These are phyloP conservation scores for Lampris incognitus DNA, from an alignment of 2,113 vertebrate species.

Conservation along the genomic window DNA sequence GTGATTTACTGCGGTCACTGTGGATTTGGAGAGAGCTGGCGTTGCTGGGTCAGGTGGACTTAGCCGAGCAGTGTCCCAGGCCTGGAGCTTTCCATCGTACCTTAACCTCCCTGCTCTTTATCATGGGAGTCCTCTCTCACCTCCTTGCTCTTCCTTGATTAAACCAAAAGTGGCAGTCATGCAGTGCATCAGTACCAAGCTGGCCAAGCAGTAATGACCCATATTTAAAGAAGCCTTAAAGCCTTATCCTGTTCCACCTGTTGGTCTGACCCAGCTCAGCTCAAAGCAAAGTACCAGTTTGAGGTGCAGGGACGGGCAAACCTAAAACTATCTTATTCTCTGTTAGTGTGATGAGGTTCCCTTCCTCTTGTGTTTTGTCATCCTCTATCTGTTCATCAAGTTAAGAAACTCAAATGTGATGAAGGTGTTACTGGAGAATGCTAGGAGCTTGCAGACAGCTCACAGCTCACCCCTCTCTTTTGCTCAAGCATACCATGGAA, in stretches of 20 bases:
- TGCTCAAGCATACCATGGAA: neutral
- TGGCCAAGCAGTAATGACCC: constrained; percentile 3
- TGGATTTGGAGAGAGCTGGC: constrained; percentile 12
- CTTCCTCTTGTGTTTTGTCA: constrained; percentile 20
- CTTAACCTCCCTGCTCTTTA: constrained; percentile 7
- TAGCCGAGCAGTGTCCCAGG: constrained; percentile 30
- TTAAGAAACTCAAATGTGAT: neutral
- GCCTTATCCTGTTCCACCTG: constrained; percentile 15
- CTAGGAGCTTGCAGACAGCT: neutral
- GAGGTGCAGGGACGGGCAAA: constrained; percentile 3
- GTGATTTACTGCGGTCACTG: constrained; percentile 10
- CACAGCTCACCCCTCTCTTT: neutral
- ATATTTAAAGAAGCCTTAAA: constrained; percentile 36
- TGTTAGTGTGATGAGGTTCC: constrained; percentile 7
- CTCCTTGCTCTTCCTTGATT: constrained; percentile 33
- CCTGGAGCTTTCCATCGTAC: constrained; percentile 25
- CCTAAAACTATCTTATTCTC: neutral
- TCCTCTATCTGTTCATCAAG: neutral
- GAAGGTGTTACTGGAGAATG: neutral
- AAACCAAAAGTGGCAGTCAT: constrained; percentile 9
- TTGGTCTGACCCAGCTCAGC: constrained; percentile 18
- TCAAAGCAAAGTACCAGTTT: neutral
- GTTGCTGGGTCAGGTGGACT: constrained; percentile 28
- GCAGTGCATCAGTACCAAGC: constrained; percentile 1
- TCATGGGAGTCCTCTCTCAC: constrained; percentile 27